A percentile compares a stretch with the other conserved stretches of the same genome.
Evolutionary conservation across 2,797 vertebrate genomes (phyloP).

Genomic region (Chaunax sp.): DNA sequence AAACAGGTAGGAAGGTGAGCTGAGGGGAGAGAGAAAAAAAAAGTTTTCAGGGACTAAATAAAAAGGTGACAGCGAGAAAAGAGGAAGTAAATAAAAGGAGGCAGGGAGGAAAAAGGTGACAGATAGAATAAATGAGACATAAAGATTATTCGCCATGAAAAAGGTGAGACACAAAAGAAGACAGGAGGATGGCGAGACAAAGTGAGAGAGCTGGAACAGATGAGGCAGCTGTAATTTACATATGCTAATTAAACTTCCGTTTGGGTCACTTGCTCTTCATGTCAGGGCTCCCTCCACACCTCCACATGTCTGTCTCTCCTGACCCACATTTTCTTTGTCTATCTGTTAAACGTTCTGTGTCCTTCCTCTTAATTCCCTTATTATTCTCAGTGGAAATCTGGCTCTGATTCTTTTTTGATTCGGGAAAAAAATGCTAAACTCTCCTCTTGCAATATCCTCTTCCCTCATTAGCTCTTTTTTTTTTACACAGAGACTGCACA

Average conservation of each 20-base stretch:
- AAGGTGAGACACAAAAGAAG: conserved; percentile 36
- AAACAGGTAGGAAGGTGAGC: conserved; percentile 24
- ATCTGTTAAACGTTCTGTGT: background rate
- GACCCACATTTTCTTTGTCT: background rate
- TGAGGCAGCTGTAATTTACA: conserved; percentile 61
- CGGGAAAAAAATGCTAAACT: background rate
- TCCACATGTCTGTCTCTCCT: conserved; percentile 25
- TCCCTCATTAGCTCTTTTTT: background rate
- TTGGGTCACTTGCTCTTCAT: conserved; percentile 70
- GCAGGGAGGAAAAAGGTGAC: conserved; percentile 11
- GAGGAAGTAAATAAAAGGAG: conserved; percentile 36
- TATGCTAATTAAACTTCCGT: conserved; percentile 77
- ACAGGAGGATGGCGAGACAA: conserved; percentile 28
- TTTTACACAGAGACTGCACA: background rate
- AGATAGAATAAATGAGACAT: conserved; percentile 23
- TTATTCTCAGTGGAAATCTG: conserved; percentile 22
- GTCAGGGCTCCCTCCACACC: conserved; percentile 48
- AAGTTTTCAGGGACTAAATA: conserved; percentile 36
- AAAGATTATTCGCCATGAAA: background rate
- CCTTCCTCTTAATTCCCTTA: background rate
- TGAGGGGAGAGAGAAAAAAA: conserved; percentile 1
- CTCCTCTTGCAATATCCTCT: background rate
- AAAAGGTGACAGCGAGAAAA: conserved; percentile 52
- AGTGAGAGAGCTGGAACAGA: conserved; percentile 26
- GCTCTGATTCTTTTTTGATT: conserved; percentile 23